phyloP scores from a whole-genome alignment of 2,888 invertebrate genomes.

The Hypsopygia costalis region DNA sequence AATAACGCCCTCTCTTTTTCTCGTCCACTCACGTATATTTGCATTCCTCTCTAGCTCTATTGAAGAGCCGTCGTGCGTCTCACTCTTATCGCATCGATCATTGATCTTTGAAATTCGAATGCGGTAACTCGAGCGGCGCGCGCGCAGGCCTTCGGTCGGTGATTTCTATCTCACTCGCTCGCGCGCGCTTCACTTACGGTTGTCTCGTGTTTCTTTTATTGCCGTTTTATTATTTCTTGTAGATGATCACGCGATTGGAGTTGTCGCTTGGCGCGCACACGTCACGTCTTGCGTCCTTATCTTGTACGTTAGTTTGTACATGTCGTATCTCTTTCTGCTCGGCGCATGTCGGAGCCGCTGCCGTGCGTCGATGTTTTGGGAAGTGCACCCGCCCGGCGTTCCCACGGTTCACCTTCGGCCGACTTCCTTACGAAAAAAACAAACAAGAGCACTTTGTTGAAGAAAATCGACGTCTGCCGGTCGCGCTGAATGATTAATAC shows the following conservation, averaged over 20 bases:
- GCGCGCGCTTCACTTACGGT: constrained; percentile 55
- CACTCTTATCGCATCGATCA: constrained; percentile 75
- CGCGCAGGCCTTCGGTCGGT: constrained; percentile 63
- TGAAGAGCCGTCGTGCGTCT: constrained; percentile 53
- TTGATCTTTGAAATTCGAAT: constrained; percentile 78
- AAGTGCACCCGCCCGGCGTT: constrained; percentile 80
- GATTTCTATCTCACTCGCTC: constrained; percentile 60
- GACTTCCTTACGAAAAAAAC: constrained; percentile 81
- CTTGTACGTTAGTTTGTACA: constrained; percentile 17
- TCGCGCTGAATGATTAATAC: constrained; percentile 79
- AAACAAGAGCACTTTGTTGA: constrained; percentile 80
- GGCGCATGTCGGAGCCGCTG: constrained; percentile 75
- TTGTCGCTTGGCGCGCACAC: constrained; percentile 79
- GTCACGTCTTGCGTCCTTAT: constrained; percentile 56
- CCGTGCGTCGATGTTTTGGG: constrained; percentile 81
- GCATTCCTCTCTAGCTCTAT: constrained; percentile 39
- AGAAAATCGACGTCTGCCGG: constrained; percentile 80
- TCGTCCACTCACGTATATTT: constrained; percentile 19
- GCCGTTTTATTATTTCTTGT: constrained; percentile 81
- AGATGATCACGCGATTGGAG: constrained; percentile 80
- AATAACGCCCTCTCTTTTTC: constrained; percentile 37
- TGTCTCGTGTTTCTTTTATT: constrained; percentile 79
- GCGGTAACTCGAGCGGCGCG: constrained; percentile 74
- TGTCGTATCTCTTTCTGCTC: constrained; percentile 45
- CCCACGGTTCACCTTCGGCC: constrained; percentile 80